Base-by-base conservation (phyloP, 2,888 invertebrate genomes). In the Epinotia demarniana region DNA sequence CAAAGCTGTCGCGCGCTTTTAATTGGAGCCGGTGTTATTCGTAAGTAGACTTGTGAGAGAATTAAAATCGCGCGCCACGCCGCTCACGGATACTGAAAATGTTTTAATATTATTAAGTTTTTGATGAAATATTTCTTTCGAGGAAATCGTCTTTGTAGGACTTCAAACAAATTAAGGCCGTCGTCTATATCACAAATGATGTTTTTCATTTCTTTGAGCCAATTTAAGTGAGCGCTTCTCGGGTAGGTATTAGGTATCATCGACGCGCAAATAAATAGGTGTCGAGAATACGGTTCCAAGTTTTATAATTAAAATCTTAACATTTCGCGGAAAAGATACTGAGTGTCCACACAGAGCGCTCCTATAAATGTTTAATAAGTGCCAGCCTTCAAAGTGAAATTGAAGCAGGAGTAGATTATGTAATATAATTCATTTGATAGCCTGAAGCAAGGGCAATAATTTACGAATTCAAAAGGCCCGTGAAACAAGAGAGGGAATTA, bases 401-500 rank as follows among this genome's bases (percentile, higher is more conserved):
- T 72, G 72, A 57, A 75, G 72, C 62, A 72, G 60, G 67, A 75
- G 75, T 64, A 75, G 60, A 72, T 75, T 62, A 75, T 75, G 67
- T 75, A 75, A 75, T 72, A 76, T 67, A 66, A 92, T 90, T 90
- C 85, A 91, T 90, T 90, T 87, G 89, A 88, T 90, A 87, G 88
- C 87, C 84, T 83, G 82, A 85, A 86, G 87, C 84, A 84, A 85
- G 85, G 86, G 88, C 89, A 90, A 90, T 92, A 90, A 92, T 92
- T 93, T 92, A 91, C 87, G 90, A 92, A 93, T 93, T 93, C 93
- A 93, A 93, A 92, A 90, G 91, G 89, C 89, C 90, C 89, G 89
- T 88, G 90, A 89, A 91, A 93, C 93, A 93, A 93, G 93, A 90
- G 91, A 90, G 91, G 87, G 87, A 92, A 93, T 94, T 93, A 93